Conservation (phyloP, 2,113 vertebrate genomes). For the Clinocottus analis region DNA sequence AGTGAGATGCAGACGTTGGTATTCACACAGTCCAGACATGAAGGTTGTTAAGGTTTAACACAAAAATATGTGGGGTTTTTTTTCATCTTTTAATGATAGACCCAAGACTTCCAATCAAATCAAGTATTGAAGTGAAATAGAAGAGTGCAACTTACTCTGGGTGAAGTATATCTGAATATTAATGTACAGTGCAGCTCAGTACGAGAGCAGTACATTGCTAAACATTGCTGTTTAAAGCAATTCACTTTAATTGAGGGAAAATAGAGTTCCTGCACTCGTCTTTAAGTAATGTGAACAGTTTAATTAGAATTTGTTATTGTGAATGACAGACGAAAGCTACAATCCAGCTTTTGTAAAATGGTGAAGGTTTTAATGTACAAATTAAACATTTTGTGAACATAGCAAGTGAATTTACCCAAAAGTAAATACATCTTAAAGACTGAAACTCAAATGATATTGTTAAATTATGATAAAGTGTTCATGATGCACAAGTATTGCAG, state of each 20-base stretch:
- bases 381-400: neutral
- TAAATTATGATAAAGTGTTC: neutral
- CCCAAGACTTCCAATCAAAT: neutral
- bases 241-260: no score
- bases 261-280: no score
- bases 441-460: neutral
- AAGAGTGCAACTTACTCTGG: neutral
- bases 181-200: neutral
- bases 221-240: no score
- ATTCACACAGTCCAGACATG: neutral
- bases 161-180: neutral
- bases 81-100: constrained; percentile 6
- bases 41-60: neutral
- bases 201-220: neutral
- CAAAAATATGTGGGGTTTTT: neutral
- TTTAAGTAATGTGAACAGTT: no score
- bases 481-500: no score
- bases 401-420: neutral
- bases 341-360: neutral
- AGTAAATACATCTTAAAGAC: neutral
- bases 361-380: neutral
- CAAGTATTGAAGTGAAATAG: neutral
- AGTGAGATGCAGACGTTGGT: neutral
- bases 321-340: constrained; percentile 2
- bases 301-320: constrained; percentile 1